A percentile compares a stretch with the other conserved stretches of the same genome.
These are phyloP conservation scores for Muscicapa adusta DNA, from an alignment of 2,113 vertebrate species.

Conservation along the genomic window DNA sequence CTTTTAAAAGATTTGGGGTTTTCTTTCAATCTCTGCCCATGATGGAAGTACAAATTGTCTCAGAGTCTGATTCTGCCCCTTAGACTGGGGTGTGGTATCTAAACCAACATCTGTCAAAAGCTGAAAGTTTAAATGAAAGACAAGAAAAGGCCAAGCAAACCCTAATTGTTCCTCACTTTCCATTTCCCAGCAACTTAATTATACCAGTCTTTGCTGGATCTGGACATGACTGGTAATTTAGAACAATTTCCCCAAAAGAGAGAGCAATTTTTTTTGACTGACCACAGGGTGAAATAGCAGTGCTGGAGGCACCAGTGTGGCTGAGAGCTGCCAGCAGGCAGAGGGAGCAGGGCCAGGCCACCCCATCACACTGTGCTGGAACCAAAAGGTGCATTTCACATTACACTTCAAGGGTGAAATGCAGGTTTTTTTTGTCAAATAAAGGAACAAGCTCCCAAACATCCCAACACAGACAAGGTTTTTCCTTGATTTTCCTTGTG, in stretches of 20 bases:
- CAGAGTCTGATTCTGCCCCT: neutral
- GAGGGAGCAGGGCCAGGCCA: neutral
- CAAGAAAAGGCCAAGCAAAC: neutral
- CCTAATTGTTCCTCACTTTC: conserved; percentile 24
- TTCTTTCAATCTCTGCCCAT: neutral
- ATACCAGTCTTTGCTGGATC: neutral
- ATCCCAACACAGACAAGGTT: neutral
- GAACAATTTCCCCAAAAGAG: conserved; percentile 1
- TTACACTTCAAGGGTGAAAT: neutral
- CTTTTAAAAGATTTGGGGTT: neutral
- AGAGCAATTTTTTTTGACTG: neutral
- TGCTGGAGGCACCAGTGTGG: neutral
- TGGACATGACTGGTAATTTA: neutral
- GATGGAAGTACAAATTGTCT: neutral
- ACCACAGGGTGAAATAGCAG: neutral
- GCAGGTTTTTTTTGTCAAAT: neutral
- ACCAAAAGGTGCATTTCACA: neutral
- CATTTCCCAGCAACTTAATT: conserved; percentile 5
- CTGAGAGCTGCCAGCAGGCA: conserved; percentile 9
- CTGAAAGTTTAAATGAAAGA: neutral
- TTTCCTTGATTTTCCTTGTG: neutral
- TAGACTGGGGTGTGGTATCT: neutral
- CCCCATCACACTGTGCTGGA: neutral
- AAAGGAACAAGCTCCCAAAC: neutral
- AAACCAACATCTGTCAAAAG: neutral